Evolutionary conservation across 2,113 vertebrate genomes (phyloP), one percentile per base, ranked within the genome.

Genomic region (Orientallactaga bullata): DNA sequence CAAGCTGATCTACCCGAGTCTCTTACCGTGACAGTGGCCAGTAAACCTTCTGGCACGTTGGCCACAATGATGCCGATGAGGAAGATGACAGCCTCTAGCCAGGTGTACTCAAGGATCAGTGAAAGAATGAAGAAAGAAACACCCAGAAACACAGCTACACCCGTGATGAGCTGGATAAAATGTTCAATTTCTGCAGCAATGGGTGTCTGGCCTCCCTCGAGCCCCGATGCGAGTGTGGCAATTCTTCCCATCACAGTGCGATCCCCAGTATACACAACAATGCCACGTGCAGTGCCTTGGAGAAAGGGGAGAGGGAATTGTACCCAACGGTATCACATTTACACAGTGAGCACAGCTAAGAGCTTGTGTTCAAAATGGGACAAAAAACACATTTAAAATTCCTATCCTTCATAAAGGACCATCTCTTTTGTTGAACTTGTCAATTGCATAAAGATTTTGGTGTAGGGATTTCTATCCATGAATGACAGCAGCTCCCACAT

Each of bases 211-310:
- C 98, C 98, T 0, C 98, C 98, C 94, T 99, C 98, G 86, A 99
- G 96, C 35, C 98, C 98, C 30, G 98, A 99, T 35, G 98, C 98
- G 68, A 99, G 96, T 0, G 98, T 98, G 32, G 98, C 98, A 39
- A 99, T 99, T 2, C 98, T 98, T 8, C 98, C 98, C 98, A 99
- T 99, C 58, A 99, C 98, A 4, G 98, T 99, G 73, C 98, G 98
- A 58, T 99, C 98, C 24, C 98, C 98, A 3, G 98, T 99, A 94
- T 98, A 98, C 37, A 99, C 97, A 8, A 98, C 98, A 39, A 99
- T 97, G 55, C 98, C 98, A 17, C 98, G 98, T 0, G 98, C 98
- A 26, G 98, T 98, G 42, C 98, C 98, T 99, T 74, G 6, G 6
- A 13, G 55, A 16, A 5, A 0, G 0, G 60, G 30, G 11, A 37